These are phyloP conservation scores for Sebastolobus alascanus DNA, from an alignment of 2,797 vertebrate genomes.

Conservation along the genomic window DNA sequence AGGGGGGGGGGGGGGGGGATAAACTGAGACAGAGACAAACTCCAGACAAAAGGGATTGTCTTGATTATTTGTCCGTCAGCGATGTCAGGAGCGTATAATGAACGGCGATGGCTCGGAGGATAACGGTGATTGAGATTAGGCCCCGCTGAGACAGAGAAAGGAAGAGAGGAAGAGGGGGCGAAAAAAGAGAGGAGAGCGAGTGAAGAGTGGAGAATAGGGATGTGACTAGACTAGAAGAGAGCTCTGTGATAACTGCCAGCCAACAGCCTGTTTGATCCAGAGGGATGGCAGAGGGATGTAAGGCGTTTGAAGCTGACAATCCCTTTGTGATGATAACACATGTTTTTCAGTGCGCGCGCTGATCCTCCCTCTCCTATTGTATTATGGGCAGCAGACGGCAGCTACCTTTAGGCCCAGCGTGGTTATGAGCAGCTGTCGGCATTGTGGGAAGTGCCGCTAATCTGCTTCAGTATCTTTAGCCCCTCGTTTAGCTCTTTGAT, in stretches of 20 bases:
- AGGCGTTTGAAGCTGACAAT: conserved; percentile 86
- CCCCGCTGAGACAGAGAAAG: conserved; percentile 59
- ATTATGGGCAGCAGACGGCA: conserved; percentile 82
- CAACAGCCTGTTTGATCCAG: conserved; percentile 86
- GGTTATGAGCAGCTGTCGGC: conserved; percentile 84
- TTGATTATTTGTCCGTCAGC: conserved; percentile 75
- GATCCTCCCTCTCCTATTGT: conserved; percentile 83
- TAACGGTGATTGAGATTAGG: conserved; percentile 76
- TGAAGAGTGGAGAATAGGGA: conserved; percentile 69
- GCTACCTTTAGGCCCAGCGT: conserved; percentile 79
- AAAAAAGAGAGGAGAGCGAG: conserved; percentile 42
- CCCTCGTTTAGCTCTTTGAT: conserved; percentile 84
- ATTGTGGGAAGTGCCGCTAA: conserved; percentile 83
- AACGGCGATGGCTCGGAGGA: conserved; percentile 69
- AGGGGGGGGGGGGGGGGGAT: not conserved
- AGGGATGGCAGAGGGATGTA: conserved; percentile 84
- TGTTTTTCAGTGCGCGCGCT: conserved; percentile 80
- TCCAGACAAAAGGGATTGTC: conserved; percentile 80
- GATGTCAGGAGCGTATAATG: conserved; percentile 57
- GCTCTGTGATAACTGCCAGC: conserved; percentile 77
- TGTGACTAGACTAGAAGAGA: conserved; percentile 72
- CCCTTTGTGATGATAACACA: conserved; percentile 87
- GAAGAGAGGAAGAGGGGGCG: conserved; percentile 48
- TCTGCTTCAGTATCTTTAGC: conserved; percentile 86
- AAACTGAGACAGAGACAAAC: conserved; percentile 58